Evolutionary conservation across 2,888 invertebrate species (phyloP).

Genomic region (Phymatocera aterrima): DNA sequence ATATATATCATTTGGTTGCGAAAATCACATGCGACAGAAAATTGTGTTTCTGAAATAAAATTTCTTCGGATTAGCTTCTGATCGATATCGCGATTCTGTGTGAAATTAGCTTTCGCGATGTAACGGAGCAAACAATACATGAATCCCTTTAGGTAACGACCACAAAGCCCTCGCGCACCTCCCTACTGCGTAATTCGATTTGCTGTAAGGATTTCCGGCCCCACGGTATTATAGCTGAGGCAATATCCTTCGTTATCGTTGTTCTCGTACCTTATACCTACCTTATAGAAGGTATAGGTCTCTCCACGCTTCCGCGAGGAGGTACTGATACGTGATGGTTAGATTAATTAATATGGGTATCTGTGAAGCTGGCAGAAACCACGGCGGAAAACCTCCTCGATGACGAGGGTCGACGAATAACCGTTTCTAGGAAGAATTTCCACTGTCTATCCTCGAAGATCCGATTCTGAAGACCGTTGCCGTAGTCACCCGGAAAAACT

Average conservation of each 20-base stretch:
- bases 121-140: conserved; percentile 29
- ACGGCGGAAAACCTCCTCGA: conserved; percentile 5
- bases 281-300: conserved; percentile 10
- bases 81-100: neutral
- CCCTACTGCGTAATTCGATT: conserved; percentile 19
- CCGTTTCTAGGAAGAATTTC: neutral
- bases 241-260: conserved; percentile 30
- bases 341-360: conserved; percentile 35
- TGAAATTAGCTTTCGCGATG: conserved; percentile 1
- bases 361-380: conserved; percentile 22
- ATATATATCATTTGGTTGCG: too few relatives aligned
- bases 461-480: too few relatives aligned
- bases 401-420: conserved; percentile 35
- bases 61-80: too few relatives aligned
- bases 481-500: too few relatives aligned
- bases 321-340: neutral
- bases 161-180: conserved; percentile 7
- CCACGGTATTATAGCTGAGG: neutral
- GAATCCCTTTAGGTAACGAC: conserved; percentile 21
- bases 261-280: neutral
- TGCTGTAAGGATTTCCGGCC: conserved; percentile 16
- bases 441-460: too few relatives aligned
- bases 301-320: too few relatives aligned
- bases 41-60: neutral
- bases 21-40: neutral